Percentiles rank a stretch among this genome's conserved stretches.
Evolutionary conservation across 1,140 invertebrate genomes (phyloP).

Genomic region (Ooceraea biroi): DNA sequence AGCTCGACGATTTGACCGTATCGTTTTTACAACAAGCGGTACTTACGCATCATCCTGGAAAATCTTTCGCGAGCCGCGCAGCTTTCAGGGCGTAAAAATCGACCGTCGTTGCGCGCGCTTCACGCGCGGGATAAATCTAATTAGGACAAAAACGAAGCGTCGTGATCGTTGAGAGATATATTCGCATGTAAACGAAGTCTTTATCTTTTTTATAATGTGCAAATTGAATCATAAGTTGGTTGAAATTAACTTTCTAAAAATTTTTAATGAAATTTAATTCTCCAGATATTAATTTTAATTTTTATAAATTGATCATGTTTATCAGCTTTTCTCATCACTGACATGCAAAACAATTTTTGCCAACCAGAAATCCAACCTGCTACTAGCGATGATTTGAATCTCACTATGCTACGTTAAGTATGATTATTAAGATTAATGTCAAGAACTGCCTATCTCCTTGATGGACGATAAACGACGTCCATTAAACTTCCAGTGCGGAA

Average conservation of each 20-base stretch:
- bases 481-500: not conserved
- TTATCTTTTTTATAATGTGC: not conserved
- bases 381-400: slow-evolving; percentile 42
- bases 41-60: slow-evolving; percentile 67
- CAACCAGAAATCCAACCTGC: slow-evolving; percentile 24
- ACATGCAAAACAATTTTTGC: slow-evolving; percentile 39
- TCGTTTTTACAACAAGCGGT: slow-evolving; percentile 57
- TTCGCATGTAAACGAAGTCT: not conserved
- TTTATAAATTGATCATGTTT: slow-evolving; percentile 33
- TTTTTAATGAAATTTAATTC: not conserved
- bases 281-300: not conserved
- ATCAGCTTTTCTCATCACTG: slow-evolving; percentile 24
- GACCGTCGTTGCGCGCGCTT: slow-evolving; percentile 25
- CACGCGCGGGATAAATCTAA: slow-evolving; percentile 29
- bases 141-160: slow-evolving; percentile 34
- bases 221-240: not conserved
- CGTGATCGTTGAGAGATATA: not conserved
- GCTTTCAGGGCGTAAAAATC: slow-evolving; percentile 70
- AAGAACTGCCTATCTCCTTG: too few species aligned
- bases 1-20: slow-evolving; percentile 71
- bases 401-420: slow-evolving; percentile 16
- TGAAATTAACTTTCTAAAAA: not conserved
- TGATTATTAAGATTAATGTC: not conserved
- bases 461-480: too few species aligned
- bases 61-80: slow-evolving; percentile 52